A percentile compares a stretch with the other conserved stretches of the same genome.
phyloP scores from a whole-genome alignment of 2,113 vertebrate genomes.

The Larimichthys crocea region DNA sequence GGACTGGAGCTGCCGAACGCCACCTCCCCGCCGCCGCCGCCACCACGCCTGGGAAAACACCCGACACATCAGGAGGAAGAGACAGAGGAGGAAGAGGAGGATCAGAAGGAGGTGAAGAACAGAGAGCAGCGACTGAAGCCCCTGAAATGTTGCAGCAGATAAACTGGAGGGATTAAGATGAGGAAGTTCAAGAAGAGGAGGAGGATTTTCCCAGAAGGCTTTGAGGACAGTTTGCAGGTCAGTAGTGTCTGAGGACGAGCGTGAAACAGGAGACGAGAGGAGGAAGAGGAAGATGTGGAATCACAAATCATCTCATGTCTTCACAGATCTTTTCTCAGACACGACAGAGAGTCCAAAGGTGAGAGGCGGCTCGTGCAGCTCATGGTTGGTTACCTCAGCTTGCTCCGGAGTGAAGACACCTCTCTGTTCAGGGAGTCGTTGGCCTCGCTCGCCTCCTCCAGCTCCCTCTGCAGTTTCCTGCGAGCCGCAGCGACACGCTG shows the following conservation, averaged over 20 bases:
- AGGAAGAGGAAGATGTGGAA: constrained; percentile 38
- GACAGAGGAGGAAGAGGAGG: constrained; percentile 48
- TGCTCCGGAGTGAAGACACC: constrained; percentile 63
- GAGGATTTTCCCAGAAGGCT: constrained; percentile 7
- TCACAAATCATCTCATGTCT: constrained; percentile 23
- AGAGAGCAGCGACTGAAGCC: constrained; percentile 17
- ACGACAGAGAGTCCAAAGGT: neutral
- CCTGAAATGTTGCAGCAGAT: constrained; percentile 13
- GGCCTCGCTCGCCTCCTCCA: constrained; percentile 92
- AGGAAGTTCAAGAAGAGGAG: constrained; percentile 6
- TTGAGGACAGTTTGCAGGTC: constrained; percentile 45
- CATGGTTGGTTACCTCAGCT: constrained; percentile 66
- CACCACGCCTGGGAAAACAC: constrained; percentile 62
- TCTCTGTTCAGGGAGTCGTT: constrained; percentile 86
- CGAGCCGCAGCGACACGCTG: constrained; percentile 90
- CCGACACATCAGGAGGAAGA: constrained; percentile 57
- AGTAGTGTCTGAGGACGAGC: constrained; percentile 63
- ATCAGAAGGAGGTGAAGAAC: constrained; percentile 33
- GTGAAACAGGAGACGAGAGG: constrained; percentile 44
- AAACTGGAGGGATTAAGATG: neutral
- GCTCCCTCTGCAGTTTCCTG: constrained; percentile 95
- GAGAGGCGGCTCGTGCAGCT: neutral
- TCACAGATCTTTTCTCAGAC: neutral
- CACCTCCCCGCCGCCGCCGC: constrained; percentile 40
- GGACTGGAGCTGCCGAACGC: constrained; percentile 42